These are phyloP conservation scores for Myiozetetes cayanensis DNA, from an alignment of 2,113 vertebrate species.

Conservation along the genomic window DNA sequence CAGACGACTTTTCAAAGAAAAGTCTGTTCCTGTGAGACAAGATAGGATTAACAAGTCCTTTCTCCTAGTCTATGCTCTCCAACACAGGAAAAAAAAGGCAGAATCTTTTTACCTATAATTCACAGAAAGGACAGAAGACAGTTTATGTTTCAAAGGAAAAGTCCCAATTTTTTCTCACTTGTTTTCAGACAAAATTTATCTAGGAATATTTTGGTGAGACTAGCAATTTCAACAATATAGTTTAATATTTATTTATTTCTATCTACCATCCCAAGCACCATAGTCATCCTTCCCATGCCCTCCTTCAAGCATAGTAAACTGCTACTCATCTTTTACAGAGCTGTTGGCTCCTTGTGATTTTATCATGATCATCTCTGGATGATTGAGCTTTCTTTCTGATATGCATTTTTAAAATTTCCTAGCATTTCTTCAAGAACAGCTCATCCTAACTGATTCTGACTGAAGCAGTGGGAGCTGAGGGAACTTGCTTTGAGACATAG, in stretches of 20 bases:
- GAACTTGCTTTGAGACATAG: background rate
- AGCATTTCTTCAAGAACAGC: background rate
- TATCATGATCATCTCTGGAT: background rate
- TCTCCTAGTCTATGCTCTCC: background rate
- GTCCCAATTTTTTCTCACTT: background rate
- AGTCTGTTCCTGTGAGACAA: background rate
- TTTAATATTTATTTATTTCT: background rate
- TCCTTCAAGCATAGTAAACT: background rate
- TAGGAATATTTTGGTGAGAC: background rate
- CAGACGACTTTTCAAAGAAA: slow-evolving; percentile 13
- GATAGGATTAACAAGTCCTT: background rate
- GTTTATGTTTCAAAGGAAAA: background rate
- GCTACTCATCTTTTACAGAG: background rate
- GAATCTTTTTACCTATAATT: background rate
- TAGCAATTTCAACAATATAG: background rate
- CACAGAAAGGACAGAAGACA: background rate
- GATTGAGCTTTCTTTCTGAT: background rate
- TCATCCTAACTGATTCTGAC: background rate
- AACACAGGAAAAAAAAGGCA: background rate
- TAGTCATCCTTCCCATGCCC: rapidly evolving
- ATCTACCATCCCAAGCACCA: background rate
- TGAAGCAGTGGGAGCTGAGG: background rate
- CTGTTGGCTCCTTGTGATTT: background rate
- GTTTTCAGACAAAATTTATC: background rate
- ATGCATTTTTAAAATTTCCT: background rate